Base-by-base conservation (phyloP, 2,888 invertebrate genomes). In the Drosophila fungiperda region DNA sequence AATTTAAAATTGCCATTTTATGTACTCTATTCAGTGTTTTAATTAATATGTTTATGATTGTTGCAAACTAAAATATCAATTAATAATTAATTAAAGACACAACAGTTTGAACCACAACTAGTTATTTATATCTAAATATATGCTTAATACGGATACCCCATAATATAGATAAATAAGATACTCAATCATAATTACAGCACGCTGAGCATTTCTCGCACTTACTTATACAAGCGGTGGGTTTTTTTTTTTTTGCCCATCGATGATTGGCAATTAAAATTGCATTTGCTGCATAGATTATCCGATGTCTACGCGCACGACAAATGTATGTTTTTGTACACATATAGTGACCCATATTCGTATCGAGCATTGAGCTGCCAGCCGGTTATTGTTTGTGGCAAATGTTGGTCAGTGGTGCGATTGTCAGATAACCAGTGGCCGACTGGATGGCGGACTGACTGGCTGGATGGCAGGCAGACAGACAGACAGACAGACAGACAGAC, bases 191-290 rank as follows among this genome's bases (percentile, higher is more conserved):
- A 26, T 45, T 40, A 15, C 20, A 6, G 5, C n/a, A 17, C n/a
- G n/a, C 11, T 23, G 9, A 15, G 11, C 29, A 35, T 61, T 72
- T 57, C 55, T 32, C 50, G 45, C 73, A 71, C 42, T 23, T 15
- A 68, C 69, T 77, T 77, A 74, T 75, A 74, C 80, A 79, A 77
- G 40, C 63, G 48, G 67, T 58, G 50, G 67, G 62, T 26, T 29
- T 49, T 49, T 58, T 23, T 38, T 35, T 49, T 49, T 50, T 23
- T 38, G 50, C 50, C 26, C 59, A 59, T 62, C 55, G 82, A 76
- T 67, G 79, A 84, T 77, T 82, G 85, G 90, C 84, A 89, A 84
- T 89, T 84, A 89, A 89, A 89, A 87, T 77, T 72, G 76, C 76
- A 76, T 78, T 68, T 81, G 70, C 57, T 58, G 79, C 66, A 73